Conservation (phyloP, 1,140 invertebrate genomes). For the Pantala flavescens region DNA sequence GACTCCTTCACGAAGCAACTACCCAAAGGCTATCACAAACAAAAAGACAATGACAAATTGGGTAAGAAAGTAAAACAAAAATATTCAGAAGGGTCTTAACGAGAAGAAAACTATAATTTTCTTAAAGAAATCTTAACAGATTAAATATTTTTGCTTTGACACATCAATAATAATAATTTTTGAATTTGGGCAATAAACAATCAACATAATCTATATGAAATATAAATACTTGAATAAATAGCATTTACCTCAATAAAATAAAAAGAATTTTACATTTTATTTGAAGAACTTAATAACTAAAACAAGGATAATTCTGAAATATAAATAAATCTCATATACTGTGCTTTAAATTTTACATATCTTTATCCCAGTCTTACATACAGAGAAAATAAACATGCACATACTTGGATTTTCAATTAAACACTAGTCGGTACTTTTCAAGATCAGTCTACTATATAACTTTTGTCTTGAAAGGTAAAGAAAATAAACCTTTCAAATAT, state of each 20-base stretch:
- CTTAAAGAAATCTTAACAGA: neutral
- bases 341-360: neutral
- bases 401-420: neutral
- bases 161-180: neutral
- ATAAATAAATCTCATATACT: neutral
- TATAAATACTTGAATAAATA: conserved; percentile 9
- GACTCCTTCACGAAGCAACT: neutral
- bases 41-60: neutral
- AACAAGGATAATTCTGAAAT: neutral
- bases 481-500: conserved; percentile 2
- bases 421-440: neutral
- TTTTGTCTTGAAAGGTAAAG: conserved; percentile 1
- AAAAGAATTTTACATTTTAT: neutral
- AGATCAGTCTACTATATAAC: neutral
- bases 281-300: neutral
- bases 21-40: neutral
- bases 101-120: neutral
- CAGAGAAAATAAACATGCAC: neutral
- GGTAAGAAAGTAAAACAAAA: neutral
- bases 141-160: neutral
- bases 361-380: neutral
- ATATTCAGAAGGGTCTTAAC: neutral
- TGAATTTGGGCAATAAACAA: neutral
- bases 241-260: neutral
- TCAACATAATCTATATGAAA: neutral